Evolutionary conservation across 2,797 vertebrate species (phyloP).

Genomic region (Rhinogobio ventralis): DNA sequence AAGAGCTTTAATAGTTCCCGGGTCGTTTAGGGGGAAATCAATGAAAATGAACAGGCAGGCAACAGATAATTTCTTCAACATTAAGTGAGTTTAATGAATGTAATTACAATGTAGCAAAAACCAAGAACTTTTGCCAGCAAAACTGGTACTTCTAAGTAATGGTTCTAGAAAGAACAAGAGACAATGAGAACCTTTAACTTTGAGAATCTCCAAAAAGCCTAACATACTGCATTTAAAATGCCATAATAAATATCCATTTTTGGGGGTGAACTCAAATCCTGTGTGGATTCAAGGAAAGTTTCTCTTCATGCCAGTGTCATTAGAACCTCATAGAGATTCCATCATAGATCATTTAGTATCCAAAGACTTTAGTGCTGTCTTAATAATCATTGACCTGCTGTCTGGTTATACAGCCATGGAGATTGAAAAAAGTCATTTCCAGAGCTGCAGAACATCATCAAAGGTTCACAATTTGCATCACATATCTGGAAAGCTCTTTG

Average conservation of each 20-base stretch:
- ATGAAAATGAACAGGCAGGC: background rate
- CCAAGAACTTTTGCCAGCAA: background rate
- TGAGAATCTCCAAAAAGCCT: background rate
- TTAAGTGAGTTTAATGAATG: background rate
- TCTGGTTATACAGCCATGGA: background rate
- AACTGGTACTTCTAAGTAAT: background rate
- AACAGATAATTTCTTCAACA: background rate
- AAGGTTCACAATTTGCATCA: slow-evolving; percentile 31
- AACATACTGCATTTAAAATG: background rate
- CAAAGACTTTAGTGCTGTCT: background rate
- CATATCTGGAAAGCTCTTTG: slow-evolving; percentile 9
- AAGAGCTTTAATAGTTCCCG: background rate
- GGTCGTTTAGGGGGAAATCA: background rate
- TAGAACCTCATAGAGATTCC: background rate
- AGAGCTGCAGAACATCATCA: slow-evolving; percentile 5
- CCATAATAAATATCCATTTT: background rate
- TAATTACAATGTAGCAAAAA: background rate
- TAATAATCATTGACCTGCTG: slow-evolving; percentile 30
- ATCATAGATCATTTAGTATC: slow-evolving; percentile 3
- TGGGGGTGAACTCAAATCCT: too few species aligned
- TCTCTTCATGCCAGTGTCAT: background rate
- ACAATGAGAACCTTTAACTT: background rate
- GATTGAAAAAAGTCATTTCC: slow-evolving; percentile 16
- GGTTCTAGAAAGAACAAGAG: too few species aligned
- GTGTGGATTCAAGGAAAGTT: background rate